Base-by-base conservation (phyloP, 2,113 vertebrate genomes). In the Glaucomys volans region DNA sequence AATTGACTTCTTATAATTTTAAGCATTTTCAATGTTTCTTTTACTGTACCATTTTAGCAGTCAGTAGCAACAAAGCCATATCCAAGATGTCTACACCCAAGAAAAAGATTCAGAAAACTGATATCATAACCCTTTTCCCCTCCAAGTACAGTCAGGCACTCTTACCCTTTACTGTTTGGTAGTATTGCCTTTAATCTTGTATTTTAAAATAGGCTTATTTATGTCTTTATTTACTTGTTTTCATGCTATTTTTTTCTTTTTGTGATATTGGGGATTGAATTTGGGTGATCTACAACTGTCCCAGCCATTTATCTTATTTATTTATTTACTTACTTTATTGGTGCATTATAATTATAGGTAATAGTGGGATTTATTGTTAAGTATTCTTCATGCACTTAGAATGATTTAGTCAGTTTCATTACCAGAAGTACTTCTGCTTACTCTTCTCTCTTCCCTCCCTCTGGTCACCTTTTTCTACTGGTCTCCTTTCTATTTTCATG, bases 1-100 rank as follows among this genome's bases (percentile, higher is more conserved):
- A 93, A 72, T 35, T 54, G 37, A 87, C 35, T 96, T 84, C 26
- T 26, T 96, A 75, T 57, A 80, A 90, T 74, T 59, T 42, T 77
- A 75, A 32, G 16, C 24, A 91, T 95, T 95, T 94, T 76, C 8
- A 64, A 0, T 82, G 62, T 54, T 24, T 44, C 22, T 40, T 47
- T 50, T 52, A 18, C 18, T 85, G 30, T 90, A 40, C 62, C 54
- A 75, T 74, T 89, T 62, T 81, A 96, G 52, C 66, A 37, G 62
- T 44, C 32, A 50, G 30, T 74, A 85, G 17, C 24, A 82, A 59
- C 30, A 86, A 92, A 96, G 79, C 16, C 54, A 66, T 3, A 77
- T 80, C 44, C 10, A 26, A 40, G 24, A 8, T 87, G 20, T 50
- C 16, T 84, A 67, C 52, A 24, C 22, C 88, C 26, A 89, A 57